Percentiles rank a stretch among this genome's conserved stretches.
Evolutionary conservation across 2,113 vertebrate species (phyloP).

Genomic region (Oncorhynchus gorbuscha): DNA sequence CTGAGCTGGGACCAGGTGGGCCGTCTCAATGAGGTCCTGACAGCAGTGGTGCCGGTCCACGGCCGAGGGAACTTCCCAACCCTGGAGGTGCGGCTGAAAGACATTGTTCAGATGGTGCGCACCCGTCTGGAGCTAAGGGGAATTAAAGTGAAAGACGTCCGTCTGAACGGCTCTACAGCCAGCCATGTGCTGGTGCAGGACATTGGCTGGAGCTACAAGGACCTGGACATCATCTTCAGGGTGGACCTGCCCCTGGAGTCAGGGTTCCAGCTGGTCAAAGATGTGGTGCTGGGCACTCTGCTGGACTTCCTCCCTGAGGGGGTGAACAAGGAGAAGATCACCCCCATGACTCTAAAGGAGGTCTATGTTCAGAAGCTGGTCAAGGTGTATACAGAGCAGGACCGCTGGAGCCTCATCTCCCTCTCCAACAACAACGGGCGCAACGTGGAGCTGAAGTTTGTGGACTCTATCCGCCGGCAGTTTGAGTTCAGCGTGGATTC

Average conservation of each 20-base stretch:
- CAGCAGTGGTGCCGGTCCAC: constrained; percentile 86
- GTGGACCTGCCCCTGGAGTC: constrained; percentile 86
- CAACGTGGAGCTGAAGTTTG: constrained; percentile 97
- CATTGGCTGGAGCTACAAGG: constrained; percentile 92
- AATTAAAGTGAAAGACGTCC: constrained; percentile 85
- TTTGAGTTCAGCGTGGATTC: constrained; percentile 99
- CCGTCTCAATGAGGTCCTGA: constrained; percentile 88
- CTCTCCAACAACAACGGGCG: constrained; percentile 95
- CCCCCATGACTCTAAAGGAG: constrained; percentile 89
- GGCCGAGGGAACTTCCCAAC: constrained; percentile 97
- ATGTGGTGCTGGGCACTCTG: constrained; percentile 89
- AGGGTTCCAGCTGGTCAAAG: constrained; percentile 87
- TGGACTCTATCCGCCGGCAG: constrained; percentile 91
- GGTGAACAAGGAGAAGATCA: constrained; percentile 93
- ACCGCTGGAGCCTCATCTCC: constrained; percentile 97
- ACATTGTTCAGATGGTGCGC: constrained; percentile 90
- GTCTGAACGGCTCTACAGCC: constrained; percentile 93
- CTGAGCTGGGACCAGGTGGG: constrained; percentile 94
- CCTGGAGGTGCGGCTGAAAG: constrained; percentile 87
- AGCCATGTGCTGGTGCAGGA: constrained; percentile 95
- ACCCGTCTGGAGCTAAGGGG: constrained; percentile 79
- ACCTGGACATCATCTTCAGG: constrained; percentile 94
- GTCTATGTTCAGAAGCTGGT: constrained; percentile 97
- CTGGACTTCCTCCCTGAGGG: constrained; percentile 93
- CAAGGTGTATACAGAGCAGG: constrained; percentile 90